phyloP scores from a whole-genome alignment of 2,113 vertebrate genomes.

The Stegostoma tigrinum region DNA sequence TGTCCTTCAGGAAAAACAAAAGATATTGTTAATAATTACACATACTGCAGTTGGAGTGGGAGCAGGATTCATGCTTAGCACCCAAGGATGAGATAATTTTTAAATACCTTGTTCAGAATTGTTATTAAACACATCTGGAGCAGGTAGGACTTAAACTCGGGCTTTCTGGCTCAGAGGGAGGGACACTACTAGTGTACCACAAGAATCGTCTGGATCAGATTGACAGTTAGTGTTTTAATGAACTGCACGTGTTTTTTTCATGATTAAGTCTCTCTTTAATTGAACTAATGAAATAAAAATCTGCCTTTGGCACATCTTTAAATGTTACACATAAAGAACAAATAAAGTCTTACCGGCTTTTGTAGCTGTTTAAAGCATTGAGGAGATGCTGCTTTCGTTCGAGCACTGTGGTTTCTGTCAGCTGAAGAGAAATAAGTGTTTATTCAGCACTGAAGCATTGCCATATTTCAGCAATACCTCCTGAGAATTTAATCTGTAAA shows the following conservation, averaged over 20 bases:
- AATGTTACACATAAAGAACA: not conserved
- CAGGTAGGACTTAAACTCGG: too few relatives aligned
- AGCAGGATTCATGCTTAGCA: not conserved
- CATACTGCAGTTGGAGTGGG: not conserved
- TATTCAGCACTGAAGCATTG: not conserved
- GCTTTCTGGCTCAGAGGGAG: too few relatives aligned
- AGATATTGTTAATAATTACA: not conserved
- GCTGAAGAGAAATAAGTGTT: slow-evolving; percentile 51
- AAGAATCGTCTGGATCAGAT: not conserved
- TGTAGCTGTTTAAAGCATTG: slow-evolving; percentile 89
- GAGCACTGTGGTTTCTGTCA: slow-evolving; percentile 69
- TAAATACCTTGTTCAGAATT: too few relatives aligned
- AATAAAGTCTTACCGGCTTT: slow-evolving; percentile 75
- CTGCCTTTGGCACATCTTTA: not conserved
- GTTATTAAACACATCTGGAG: too few relatives aligned
- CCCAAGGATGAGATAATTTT: not conserved
- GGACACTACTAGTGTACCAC: too few relatives aligned
- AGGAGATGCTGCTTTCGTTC: slow-evolving; percentile 79
- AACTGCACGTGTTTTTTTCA: too few relatives aligned
- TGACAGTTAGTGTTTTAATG: not conserved
- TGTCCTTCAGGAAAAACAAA: not conserved
- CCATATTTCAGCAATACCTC: not conserved
- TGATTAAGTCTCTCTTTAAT: not conserved
- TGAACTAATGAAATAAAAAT: not conserved
- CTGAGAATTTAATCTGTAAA: not conserved